Percentiles rank a stretch among this genome's conserved stretches.
Evolutionary conservation across 2,888 invertebrate genomes (phyloP).

Genomic region (Drosophila sordidula): DNA sequence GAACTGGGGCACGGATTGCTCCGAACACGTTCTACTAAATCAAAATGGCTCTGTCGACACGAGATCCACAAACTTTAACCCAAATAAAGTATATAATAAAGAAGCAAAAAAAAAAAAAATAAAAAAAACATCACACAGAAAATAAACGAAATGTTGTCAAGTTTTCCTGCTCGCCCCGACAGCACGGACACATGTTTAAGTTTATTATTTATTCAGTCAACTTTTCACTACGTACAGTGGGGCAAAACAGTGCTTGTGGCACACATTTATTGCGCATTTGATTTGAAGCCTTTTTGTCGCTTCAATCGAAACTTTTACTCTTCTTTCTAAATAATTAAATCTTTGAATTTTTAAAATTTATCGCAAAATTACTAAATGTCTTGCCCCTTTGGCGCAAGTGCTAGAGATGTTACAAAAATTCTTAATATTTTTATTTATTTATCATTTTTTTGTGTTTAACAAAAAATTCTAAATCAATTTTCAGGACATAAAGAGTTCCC

Average conservation of each 20-base stretch:
- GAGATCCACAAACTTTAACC: slow-evolving; percentile 40
- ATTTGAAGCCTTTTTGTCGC: too few relatives aligned
- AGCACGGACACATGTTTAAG: slow-evolving; percentile 50
- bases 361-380: too few relatives aligned
- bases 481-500: too few relatives aligned
- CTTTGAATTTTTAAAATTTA: too few relatives aligned
- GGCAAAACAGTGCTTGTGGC: background rate
- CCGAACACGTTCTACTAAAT: slow-evolving; percentile 41
- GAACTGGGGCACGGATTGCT: slow-evolving; percentile 40
- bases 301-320: background rate
- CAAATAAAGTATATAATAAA: slow-evolving; percentile 14
- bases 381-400: too few relatives aligned
- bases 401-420: too few relatives aligned
- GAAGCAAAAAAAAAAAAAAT: background rate
- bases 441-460: too few relatives aligned
- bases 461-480: too few relatives aligned
- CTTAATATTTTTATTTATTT: too few relatives aligned
- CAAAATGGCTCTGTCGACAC: slow-evolving; percentile 53
- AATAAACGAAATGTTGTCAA: slow-evolving; percentile 57
- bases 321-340: background rate
- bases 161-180: slow-evolving; percentile 37
- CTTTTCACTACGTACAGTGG: slow-evolving; percentile 62
- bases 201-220: slow-evolving; percentile 76
- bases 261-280: too few relatives aligned
- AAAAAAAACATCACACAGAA: slow-evolving; percentile 28